Evolutionary conservation across 2,113 vertebrate species (phyloP).

Genomic region (Stomatorhinus ivindoensis): DNA sequence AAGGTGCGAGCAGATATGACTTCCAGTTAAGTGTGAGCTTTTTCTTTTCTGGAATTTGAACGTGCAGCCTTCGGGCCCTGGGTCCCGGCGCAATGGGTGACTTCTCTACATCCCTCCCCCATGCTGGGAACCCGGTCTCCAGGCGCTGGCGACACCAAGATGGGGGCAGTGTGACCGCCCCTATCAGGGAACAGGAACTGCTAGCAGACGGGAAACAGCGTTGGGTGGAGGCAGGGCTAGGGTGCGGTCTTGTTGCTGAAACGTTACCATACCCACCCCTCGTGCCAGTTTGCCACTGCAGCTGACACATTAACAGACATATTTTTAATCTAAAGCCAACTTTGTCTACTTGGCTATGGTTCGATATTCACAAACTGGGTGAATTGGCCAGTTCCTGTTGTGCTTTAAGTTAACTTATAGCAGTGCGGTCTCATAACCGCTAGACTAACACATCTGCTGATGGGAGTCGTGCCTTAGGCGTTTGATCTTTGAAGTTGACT

Average conservation of each 20-base stretch:
- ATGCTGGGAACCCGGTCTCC: neutral
- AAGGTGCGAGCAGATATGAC: neutral
- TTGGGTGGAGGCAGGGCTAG: neutral
- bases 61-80: neutral
- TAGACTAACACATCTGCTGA: neutral
- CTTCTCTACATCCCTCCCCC: neutral
- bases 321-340: neutral
- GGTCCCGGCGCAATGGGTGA: neutral
- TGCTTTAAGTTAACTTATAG: neutral
- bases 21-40: neutral
- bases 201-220: neutral
- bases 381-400: neutral
- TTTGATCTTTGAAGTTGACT: neutral
- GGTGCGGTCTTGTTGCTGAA: neutral
- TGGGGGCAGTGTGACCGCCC: neutral
- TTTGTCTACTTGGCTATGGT: neutral
- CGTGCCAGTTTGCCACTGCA: neutral
- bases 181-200: neutral
- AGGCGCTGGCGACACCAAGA: neutral
- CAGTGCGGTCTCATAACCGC: neutral
- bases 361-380: neutral
- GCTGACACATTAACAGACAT: neutral
- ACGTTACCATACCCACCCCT: neutral
- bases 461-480: neutral
- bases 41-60: neutral